Conservation (phyloP, 1,140 invertebrate species). For the Papilio machaon region DNA sequence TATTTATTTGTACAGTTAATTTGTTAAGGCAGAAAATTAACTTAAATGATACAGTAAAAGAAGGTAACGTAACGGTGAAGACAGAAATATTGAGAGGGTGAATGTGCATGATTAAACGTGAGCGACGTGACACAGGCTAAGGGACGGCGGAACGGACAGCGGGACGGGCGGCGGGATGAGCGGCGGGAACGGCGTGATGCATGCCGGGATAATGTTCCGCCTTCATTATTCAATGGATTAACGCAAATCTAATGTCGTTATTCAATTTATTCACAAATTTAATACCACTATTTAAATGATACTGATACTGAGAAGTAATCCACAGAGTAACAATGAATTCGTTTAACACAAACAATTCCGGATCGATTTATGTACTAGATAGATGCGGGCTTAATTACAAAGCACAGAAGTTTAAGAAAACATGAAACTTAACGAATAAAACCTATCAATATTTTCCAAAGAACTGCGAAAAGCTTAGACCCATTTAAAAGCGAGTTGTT, state of each 20-base stretch:
- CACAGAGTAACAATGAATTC: neutral
- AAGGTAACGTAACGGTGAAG: neutral
- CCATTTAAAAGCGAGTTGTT: slow-evolving; percentile 10
- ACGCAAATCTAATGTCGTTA: slow-evolving; percentile 8
- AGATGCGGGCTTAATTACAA: neutral
- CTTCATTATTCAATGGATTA: slow-evolving; percentile 11
- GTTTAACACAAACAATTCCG: neutral
- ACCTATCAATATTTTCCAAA: neutral
- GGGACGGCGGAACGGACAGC: neutral
- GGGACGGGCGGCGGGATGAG: neutral
- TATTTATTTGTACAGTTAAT: too few relatives aligned
- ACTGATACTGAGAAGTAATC: neutral
- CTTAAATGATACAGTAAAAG: neutral
- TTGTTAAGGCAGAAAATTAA: neutral
- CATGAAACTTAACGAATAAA: too few relatives aligned
- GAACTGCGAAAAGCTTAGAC: neutral
- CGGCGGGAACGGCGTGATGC: neutral
- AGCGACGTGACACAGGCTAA: slow-evolving; percentile 5
- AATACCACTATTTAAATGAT: neutral
- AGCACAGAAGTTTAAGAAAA: neutral
- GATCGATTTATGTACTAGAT: neutral
- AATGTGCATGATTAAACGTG: slow-evolving; percentile 11
- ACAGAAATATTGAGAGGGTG: neutral
- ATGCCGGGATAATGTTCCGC: slow-evolving; percentile 2
- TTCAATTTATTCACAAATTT: neutral